phyloP scores from a whole-genome alignment of 2,113 vertebrate genomes.

The Mesitornis unicolor region DNA sequence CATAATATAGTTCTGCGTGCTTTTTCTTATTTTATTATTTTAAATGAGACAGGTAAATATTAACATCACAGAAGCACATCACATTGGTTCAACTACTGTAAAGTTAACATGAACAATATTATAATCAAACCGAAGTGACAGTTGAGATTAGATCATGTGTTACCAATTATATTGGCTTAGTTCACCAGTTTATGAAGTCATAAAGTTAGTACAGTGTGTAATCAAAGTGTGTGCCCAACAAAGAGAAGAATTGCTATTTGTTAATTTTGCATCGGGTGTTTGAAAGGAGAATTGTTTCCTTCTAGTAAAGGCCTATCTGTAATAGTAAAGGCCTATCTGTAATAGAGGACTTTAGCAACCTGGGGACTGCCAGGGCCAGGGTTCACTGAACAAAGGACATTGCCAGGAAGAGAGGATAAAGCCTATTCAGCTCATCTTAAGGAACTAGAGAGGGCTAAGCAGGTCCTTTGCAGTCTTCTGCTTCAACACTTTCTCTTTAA shows the following conservation, averaged over 20 bases:
- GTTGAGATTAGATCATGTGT: not conserved
- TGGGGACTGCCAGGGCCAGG: not conserved
- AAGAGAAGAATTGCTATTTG: not conserved
- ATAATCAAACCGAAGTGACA: not conserved
- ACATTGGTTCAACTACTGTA: not conserved
- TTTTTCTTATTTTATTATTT: not conserved
- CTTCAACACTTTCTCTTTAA: not conserved
- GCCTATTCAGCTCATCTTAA: not conserved
- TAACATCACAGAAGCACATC: not conserved
- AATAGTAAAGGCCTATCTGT: not conserved
- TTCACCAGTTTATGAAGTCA: not conserved
- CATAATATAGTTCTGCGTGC: not conserved
- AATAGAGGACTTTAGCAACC: not conserved
- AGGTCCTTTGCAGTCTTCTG: not conserved
- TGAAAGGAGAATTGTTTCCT: not conserved
- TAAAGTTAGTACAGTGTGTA: not conserved
- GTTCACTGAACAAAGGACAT: not conserved
- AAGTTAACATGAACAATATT: not conserved
- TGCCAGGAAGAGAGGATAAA: not conserved
- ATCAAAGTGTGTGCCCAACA: not conserved
- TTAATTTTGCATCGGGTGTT: not conserved
- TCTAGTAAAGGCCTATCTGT: not conserved
- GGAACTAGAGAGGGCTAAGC: not conserved
- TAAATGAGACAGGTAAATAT: constrained; percentile 7
- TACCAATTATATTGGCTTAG: not conserved